Evolutionary conservation across 2,113 vertebrate species (phyloP).

Genomic region (Brienomyrus brachyistius): DNA sequence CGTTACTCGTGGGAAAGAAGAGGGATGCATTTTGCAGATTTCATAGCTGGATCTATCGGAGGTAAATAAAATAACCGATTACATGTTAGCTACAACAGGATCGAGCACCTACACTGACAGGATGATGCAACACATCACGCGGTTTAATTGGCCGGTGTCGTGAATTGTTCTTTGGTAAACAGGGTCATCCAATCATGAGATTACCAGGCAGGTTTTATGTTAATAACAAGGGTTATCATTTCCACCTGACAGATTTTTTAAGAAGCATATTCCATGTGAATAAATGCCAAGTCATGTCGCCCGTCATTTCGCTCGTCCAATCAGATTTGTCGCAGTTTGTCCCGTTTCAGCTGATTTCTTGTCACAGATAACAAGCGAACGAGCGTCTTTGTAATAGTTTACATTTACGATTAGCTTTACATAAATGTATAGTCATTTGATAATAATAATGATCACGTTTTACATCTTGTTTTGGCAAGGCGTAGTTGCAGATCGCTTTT

Average conservation of each 20-base stretch:
- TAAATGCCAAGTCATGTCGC: background rate
- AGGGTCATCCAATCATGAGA: background rate
- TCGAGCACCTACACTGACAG: background rate
- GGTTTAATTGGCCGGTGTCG: background rate
- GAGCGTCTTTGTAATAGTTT: background rate
- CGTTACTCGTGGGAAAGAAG: background rate
- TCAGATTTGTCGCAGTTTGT: background rate
- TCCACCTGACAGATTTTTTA: background rate
- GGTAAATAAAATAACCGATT: constrained; percentile 56
- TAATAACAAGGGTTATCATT: background rate
- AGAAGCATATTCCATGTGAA: background rate
- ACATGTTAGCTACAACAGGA: background rate
- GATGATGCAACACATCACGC: constrained; percentile 5
- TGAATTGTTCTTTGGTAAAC: background rate
- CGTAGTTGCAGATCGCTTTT: background rate
- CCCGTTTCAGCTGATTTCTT: background rate
- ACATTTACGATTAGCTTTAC: background rate
- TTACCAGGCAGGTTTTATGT: background rate
- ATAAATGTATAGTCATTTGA: background rate
- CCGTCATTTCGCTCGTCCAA: background rate
- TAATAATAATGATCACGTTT: background rate
- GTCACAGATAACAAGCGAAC: background rate
- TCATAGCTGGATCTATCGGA: constrained; percentile 88
- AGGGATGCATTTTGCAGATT: constrained; percentile 73
- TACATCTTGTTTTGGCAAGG: background rate